Percentiles rank a stretch among this genome's conserved stretches.
Evolutionary conservation across 2,113 vertebrate species (phyloP).

Genomic region (Phalacrocorax brasilianus): DNA sequence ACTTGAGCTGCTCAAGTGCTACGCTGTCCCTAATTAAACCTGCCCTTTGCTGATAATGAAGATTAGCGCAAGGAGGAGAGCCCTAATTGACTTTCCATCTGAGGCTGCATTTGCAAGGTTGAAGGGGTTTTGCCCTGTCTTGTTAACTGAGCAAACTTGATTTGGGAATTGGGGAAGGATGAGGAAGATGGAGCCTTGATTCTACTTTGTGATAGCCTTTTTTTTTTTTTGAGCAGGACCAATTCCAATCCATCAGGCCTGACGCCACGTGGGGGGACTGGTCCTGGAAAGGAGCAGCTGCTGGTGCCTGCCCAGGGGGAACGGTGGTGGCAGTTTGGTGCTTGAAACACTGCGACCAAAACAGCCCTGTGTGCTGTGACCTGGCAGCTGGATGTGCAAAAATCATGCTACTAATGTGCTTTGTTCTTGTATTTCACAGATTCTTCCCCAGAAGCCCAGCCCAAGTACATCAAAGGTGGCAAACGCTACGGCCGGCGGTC

Average conservation of each 20-base stretch:
- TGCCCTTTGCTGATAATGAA: neutral
- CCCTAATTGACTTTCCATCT: neutral
- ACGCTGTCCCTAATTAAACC: neutral
- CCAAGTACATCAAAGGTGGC: conserved; percentile 91
- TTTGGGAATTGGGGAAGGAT: neutral
- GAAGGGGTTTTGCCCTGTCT: neutral
- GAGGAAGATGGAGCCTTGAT: neutral
- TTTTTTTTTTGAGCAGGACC: neutral
- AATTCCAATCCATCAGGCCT: rapidly evolving
- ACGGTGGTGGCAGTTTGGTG: rapidly evolving
- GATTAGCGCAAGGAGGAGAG: neutral
- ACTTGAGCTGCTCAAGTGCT: neutral
- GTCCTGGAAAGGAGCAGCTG: neutral
- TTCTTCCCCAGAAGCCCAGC: conserved; percentile 85
- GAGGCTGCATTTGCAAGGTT: neutral
- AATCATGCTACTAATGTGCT: rapidly evolving
- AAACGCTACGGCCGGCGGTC: conserved; percentile 93
- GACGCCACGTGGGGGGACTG: rapidly evolving
- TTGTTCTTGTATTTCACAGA: neutral
- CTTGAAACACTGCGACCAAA: rapidly evolving
- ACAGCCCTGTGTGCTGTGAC: too few species aligned
- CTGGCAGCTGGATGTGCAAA: neutral
- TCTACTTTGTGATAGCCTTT: rapidly evolving
- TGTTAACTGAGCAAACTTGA: neutral
- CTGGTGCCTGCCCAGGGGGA: rapidly evolving